Base-by-base conservation (phyloP, 2,888 invertebrate species). In the Orchesellides sinensis region DNA sequence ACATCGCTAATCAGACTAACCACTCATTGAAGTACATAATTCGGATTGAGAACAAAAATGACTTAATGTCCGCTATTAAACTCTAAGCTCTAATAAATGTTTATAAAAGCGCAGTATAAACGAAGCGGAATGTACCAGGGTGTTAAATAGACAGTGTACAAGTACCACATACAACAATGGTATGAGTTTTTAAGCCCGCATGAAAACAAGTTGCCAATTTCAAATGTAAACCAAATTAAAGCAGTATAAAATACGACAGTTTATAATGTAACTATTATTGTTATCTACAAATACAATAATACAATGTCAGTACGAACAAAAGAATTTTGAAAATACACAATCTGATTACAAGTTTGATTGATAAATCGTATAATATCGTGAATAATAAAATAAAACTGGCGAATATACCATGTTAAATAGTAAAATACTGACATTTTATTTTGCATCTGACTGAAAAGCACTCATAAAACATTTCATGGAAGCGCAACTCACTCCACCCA, bases 61-160 rank as follows among this genome's bases (percentile, higher is more conserved):
- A 49, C 8, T 49, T 2, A 4, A 54, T 59, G 29, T 59, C 29
- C 59, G 59, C 29, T 59, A 6, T 29, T 25, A 23, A 54, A 59
- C 25, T 54, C 25, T 25, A 25, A 23, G n/a, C n/a, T n/a, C n/a
- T n/a, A n/a, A n/a, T n/a, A n/a, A n/a, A n/a, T 25, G 40, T 40
- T 40, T 14, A 21, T 19, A 14, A 19, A 63, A 63, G 19, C 45
- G 63, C 63, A 63, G 40, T 63, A 35, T n/a, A 54, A 65, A n/a
- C n/a, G n/a, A n/a, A n/a, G n/a, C n/a, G n/a, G 68, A 25, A 56
- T 29, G 25, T 77, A 77, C 77, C 77, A 77, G 77, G 77, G 77
- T 77, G 77, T 77, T 77, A 56, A n/a, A n/a, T 77, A 77, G 77
- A 47, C 32, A 56, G 56, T 77, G 68, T 1, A 52, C 8, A 17